phyloP scores from a whole-genome alignment of 2,888 invertebrate genomes.

The Dermolepida albohirtum region DNA sequence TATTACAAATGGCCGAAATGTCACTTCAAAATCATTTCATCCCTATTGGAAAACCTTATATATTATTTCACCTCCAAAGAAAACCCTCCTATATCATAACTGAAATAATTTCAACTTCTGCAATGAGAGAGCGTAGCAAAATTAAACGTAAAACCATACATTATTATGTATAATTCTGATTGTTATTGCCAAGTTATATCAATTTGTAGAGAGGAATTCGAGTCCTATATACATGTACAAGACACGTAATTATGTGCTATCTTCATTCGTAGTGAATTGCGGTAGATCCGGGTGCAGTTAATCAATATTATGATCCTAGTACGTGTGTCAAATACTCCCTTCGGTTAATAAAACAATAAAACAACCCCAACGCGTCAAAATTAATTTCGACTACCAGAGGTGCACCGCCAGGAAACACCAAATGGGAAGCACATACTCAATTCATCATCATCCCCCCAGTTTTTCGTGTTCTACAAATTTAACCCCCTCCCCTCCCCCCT shows the following conservation, averaged over 20 bases:
- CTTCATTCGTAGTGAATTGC: constrained; percentile 25
- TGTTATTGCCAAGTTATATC: too few relatives aligned
- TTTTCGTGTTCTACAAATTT: too few relatives aligned
- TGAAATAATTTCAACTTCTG: too few relatives aligned
- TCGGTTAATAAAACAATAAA: constrained; percentile 34
- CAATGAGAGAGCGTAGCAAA: too few relatives aligned
- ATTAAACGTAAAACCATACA: too few relatives aligned
- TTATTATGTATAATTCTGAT: too few relatives aligned
- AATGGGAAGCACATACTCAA: constrained; percentile 27
- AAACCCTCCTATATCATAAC: too few relatives aligned
- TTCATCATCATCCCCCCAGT: constrained; percentile 6
- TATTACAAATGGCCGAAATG: too few relatives aligned
- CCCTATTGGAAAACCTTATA: too few relatives aligned
- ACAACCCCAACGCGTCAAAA: constrained; percentile 24
- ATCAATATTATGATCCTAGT: constrained; percentile 25
- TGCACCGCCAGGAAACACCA: constrained; percentile 13
- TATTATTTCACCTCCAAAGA: too few relatives aligned
- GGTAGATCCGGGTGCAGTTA: constrained; percentile 31
- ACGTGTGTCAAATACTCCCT: constrained; percentile 29
- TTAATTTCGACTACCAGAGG: constrained; percentile 22
- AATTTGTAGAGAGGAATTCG: too few relatives aligned
- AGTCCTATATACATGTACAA: not conserved
- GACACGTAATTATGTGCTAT: constrained; percentile 8
- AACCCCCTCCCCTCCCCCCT: constrained; percentile 3
- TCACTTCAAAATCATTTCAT: too few relatives aligned